Evolutionary conservation across 2,113 vertebrate species (phyloP).

Genomic region (Brachyhypopomus gauderio): DNA sequence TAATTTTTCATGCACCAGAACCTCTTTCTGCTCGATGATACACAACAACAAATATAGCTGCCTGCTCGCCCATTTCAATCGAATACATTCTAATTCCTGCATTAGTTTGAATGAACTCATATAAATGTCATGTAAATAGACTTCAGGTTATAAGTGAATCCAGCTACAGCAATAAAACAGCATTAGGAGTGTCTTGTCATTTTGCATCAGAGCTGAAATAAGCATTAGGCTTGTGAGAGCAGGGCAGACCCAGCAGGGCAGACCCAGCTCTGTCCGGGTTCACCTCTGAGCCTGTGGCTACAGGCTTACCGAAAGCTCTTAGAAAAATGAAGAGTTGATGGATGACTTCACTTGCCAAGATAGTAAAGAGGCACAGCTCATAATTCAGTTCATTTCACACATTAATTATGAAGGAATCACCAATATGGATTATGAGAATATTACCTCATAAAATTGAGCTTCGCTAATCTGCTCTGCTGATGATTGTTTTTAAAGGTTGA

Average conservation of each 20-base stretch:
- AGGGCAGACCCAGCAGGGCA: neutral
- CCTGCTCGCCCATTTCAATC: neutral
- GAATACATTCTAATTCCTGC: slow-evolving; percentile 14
- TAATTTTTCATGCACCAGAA: slow-evolving; percentile 9
- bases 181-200: slow-evolving; percentile 3
- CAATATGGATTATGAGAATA: neutral
- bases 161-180: neutral
- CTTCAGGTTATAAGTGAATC: slow-evolving; percentile 14
- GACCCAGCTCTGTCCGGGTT: neutral
- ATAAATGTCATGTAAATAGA: slow-evolving; percentile 7
- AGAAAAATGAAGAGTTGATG: slow-evolving; percentile 1
- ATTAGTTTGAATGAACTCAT: slow-evolving; percentile 25
- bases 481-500: no score
- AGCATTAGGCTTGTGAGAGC: neutral
- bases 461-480: neutral
- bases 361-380: neutral
- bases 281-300: neutral
- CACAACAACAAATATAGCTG: neutral
- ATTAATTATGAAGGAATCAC: neutral
- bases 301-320: neutral
- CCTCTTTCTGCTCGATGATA: neutral
- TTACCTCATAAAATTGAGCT: neutral
- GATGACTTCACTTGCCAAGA: neutral
- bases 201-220: neutral
- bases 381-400: neutral